These are phyloP conservation scores for Galerucella pusilla DNA, from an alignment of 2,888 invertebrate genomes.

Conservation along the genomic window DNA sequence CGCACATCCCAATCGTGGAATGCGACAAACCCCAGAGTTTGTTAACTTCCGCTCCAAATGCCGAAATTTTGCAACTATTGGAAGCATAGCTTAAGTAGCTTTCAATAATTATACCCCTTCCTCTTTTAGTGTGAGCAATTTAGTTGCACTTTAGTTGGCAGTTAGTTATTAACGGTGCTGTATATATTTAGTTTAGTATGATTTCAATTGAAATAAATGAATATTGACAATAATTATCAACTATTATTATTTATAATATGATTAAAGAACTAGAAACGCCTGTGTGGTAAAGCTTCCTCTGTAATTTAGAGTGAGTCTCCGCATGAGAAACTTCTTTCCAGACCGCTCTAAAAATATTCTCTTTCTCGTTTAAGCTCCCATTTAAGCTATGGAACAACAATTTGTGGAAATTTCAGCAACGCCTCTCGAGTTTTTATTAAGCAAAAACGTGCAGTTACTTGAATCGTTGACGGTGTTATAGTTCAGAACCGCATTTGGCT, in stretches of 20 bases:
- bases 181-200: too few species aligned
- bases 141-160: too few species aligned
- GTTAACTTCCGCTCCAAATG: too few species aligned
- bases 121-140: too few species aligned
- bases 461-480: background rate
- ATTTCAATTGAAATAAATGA: too few species aligned
- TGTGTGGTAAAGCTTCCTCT: background rate
- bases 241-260: background rate
- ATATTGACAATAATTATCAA: background rate
- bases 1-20: too few species aligned
- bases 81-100: too few species aligned
- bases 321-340: slow-evolving; percentile 4
- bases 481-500: background rate
- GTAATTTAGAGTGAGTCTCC: slow-evolving; percentile 7
- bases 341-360: slow-evolving; percentile 10
- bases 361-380: slow-evolving; percentile 6
- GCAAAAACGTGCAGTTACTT: slow-evolving; percentile 11
- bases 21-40: too few species aligned
- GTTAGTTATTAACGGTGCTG: too few species aligned
- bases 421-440: slow-evolving; percentile 20
- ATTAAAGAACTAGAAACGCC: background rate
- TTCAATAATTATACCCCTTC: too few species aligned
- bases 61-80: too few species aligned
- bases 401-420: slow-evolving; percentile 16
- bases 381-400: slow-evolving; percentile 17